A percentile compares a stretch with the other conserved stretches of the same genome.
phyloP scores from a whole-genome alignment of 2,797 vertebrate species.

The Enteromius unitaeniatus region DNA sequence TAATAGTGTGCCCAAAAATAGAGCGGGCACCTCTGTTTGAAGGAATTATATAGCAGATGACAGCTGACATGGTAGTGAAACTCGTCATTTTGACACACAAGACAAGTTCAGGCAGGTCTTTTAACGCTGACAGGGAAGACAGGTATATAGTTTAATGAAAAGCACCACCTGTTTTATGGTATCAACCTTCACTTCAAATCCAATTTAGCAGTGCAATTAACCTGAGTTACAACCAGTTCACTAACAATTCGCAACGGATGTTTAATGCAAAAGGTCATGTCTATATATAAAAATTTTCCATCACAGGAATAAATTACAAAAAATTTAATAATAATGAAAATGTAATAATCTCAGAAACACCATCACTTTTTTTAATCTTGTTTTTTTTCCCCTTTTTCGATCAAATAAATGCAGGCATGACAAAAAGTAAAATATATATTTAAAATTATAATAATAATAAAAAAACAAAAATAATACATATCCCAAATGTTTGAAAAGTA shows the following conservation, averaged over 20 bases:
- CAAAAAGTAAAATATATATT: not conserved
- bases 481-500: not conserved
- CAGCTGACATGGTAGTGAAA: slow-evolving; percentile 40
- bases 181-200: not conserved
- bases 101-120: slow-evolving; percentile 40
- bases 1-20: slow-evolving; percentile 56
- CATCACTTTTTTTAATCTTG: not conserved
- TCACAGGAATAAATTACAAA: not conserved
- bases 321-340: not conserved
- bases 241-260: not conserved
- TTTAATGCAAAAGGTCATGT: not conserved
- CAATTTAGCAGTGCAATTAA: not conserved
- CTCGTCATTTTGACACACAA: slow-evolving; percentile 19
- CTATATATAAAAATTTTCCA: not conserved
- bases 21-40: slow-evolving; percentile 22
- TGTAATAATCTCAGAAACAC: not conserved
- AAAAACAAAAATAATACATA: not conserved
- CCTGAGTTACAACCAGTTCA: not conserved
- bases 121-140: slow-evolving; percentile 9
- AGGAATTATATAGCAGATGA: slow-evolving; percentile 48
- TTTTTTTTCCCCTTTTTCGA: not conserved
- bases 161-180: slow-evolving; percentile 9
- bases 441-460: not conserved
- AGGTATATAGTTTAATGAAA: slow-evolving; percentile 26
- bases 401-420: not conserved